Conservation (phyloP, 53 echinoderm and acorn worm genomes). For the Echinarachnius parma region DNA sequence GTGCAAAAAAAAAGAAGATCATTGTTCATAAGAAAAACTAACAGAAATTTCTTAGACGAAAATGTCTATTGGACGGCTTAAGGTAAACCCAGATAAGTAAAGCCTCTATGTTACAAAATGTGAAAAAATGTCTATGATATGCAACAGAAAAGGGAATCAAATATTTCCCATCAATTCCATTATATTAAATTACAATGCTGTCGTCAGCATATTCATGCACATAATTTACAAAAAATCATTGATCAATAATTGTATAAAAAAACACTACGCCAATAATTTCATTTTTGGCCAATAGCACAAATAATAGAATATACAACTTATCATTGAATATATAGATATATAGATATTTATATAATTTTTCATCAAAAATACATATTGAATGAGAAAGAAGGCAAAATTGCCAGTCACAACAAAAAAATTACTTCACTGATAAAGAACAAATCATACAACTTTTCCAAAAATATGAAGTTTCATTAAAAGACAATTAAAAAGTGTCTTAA, state of each 20-base stretch:
- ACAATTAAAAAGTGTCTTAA: constrained; percentile 33
- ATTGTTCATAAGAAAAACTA: too few relatives aligned
- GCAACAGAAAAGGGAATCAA: too few relatives aligned
- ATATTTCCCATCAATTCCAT: background rate
- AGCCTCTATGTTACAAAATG: too few relatives aligned
- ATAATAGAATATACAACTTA: constrained; percentile 24
- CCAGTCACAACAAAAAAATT: constrained; percentile 50
- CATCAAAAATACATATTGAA: constrained; percentile 36
- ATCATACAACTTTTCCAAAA: constrained; percentile 46
- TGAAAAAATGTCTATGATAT: too few relatives aligned
- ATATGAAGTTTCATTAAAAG: constrained; percentile 40
- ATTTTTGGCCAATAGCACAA: constrained; percentile 5
- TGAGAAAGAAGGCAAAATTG: constrained; percentile 44
- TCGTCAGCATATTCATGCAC: background rate
- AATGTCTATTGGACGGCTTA: too few relatives aligned
- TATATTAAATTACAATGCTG: background rate
- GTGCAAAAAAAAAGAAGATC: too few relatives aligned
- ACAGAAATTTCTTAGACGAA: too few relatives aligned
- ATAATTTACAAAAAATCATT: background rate
- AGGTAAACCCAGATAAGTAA: too few relatives aligned
- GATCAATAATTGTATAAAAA: constrained; percentile 7
- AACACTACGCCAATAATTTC: background rate
- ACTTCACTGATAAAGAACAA: constrained; percentile 20
- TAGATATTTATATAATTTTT: constrained; percentile 45
- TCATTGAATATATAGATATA: constrained; percentile 26